These are phyloP conservation scores for Seriola aureovittata DNA, from an alignment of 2,113 vertebrate species.

Conservation along the genomic window DNA sequence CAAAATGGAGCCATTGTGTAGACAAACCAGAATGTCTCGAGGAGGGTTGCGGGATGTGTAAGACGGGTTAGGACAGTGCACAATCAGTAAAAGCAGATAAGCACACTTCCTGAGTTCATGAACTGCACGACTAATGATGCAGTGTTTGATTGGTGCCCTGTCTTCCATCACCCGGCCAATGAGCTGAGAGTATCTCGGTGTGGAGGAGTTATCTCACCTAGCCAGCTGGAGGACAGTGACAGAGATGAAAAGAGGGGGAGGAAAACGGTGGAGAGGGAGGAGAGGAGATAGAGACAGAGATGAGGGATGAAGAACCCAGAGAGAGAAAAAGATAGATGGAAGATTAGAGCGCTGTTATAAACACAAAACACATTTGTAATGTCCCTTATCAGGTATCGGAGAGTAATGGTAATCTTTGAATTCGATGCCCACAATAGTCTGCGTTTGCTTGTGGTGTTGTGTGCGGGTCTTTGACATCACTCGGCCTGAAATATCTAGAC, in stretches of 20 bases:
- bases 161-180: constrained; percentile 62
- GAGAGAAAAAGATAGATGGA: constrained; percentile 37
- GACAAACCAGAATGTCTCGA: constrained; percentile 11
- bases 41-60: constrained; percentile 18
- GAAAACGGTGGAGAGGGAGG: constrained; percentile 37
- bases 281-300: constrained; percentile 57
- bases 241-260: constrained; percentile 75
- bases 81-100: constrained; percentile 67
- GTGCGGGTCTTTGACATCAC: neutral
- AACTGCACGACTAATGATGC: constrained; percentile 71
- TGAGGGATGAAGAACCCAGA: constrained; percentile 35
- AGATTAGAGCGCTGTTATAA: constrained; percentile 47
- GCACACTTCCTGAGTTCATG: constrained; percentile 37
- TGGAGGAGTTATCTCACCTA: constrained; percentile 80
- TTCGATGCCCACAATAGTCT: constrained; percentile 20
- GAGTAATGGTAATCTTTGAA: constrained; percentile 39
- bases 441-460: constrained; percentile 2
- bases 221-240: constrained; percentile 80
- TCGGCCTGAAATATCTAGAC: constrained; percentile 33
- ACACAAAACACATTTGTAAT: constrained; percentile 60
- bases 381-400: constrained; percentile 60
- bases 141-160: constrained; percentile 66
- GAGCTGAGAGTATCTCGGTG: constrained; percentile 55
- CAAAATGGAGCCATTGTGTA: constrained; percentile 20
- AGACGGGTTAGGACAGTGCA: constrained; percentile 40